phyloP scores from a whole-genome alignment of 1,140 invertebrate species.

The Leptonema lineaticorne region DNA sequence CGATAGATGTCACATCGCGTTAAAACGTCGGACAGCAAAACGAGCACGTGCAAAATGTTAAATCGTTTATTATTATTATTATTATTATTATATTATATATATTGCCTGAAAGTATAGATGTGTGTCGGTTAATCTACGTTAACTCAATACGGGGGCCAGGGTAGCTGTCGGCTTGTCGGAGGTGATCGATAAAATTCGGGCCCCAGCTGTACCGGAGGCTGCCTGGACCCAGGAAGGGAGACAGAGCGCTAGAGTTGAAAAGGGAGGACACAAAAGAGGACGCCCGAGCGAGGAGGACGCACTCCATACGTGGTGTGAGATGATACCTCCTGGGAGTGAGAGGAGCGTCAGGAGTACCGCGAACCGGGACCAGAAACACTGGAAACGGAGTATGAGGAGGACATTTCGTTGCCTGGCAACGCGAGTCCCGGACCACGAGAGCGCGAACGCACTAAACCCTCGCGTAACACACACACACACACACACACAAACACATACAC shows the following conservation, averaged over 20 bases:
- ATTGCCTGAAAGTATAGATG: too few species aligned
- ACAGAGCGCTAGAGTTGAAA: slow-evolving; percentile 8
- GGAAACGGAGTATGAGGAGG: background rate
- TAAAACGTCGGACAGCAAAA: too few species aligned
- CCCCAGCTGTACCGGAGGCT: slow-evolving; percentile 25
- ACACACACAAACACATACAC: background rate
- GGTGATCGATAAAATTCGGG: slow-evolving; percentile 41
- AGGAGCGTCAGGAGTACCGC: background rate
- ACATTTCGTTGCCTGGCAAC: background rate
- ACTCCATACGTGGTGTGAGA: too few species aligned
- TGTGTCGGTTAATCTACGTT: slow-evolving; percentile 26
- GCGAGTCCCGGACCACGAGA: slow-evolving; percentile 9
- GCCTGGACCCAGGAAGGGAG: slow-evolving; percentile 6
- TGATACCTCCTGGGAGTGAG: slow-evolving; percentile 4
- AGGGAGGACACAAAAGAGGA: too few species aligned
- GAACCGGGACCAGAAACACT: background rate
- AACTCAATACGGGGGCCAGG: slow-evolving; percentile 14
- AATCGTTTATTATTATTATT: too few species aligned
- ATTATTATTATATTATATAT: too few species aligned
- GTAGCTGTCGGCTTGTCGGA: slow-evolving; percentile 19
- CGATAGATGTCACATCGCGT: too few species aligned
- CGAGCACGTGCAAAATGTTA: too few species aligned
- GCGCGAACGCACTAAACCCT: slow-evolving; percentile 18
- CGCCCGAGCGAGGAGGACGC: slow-evolving; percentile 16
- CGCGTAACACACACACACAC: background rate